A percentile compares a stretch with the other conserved stretches of the same genome.
These are phyloP conservation scores for Epiblema foenella DNA, from an alignment of 2,888 invertebrate species.

Conservation along the genomic window DNA sequence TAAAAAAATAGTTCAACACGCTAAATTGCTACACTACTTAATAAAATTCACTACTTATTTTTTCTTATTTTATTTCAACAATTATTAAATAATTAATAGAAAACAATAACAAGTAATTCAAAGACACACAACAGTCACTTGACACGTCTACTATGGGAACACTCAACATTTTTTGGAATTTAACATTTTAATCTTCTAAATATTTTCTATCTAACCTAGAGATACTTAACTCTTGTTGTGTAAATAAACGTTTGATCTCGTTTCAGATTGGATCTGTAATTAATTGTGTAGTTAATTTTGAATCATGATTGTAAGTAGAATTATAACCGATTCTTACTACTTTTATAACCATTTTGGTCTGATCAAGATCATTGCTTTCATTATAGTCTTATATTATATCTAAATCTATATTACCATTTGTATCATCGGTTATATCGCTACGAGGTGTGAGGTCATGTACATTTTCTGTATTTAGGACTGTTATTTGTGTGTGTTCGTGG, in stretches of 20 bases:
- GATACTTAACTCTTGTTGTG: slow-evolving; percentile 80
- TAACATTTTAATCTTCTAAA: slow-evolving; percentile 78
- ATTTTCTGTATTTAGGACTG: slow-evolving; percentile 78
- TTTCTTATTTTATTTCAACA: too few relatives aligned
- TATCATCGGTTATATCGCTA: slow-evolving; percentile 59
- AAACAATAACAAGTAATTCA: not conserved
- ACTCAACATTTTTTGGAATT: slow-evolving; percentile 63
- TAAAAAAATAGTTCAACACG: too few relatives aligned
- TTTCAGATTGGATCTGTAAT: slow-evolving; percentile 81
- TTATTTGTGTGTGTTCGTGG: slow-evolving; percentile 82
- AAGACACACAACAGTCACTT: slow-evolving; percentile 4
- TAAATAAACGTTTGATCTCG: slow-evolving; percentile 82
- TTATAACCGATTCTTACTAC: slow-evolving; percentile 55
- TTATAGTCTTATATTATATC: not conserved
- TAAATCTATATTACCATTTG: not conserved
- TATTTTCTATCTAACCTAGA: slow-evolving; percentile 84
- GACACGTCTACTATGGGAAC: slow-evolving; percentile 32
- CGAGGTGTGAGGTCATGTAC: slow-evolving; percentile 73
- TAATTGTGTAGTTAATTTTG: slow-evolving; percentile 81
- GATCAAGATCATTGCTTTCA: not conserved
- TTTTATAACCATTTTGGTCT: too few relatives aligned
- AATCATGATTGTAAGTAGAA: slow-evolving; percentile 75
- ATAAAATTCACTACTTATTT: too few relatives aligned
- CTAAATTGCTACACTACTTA: too few relatives aligned
- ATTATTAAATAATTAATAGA: too few relatives aligned